Percentiles rank a stretch among this genome's conserved stretches.
Conservation (phyloP, 2,113 vertebrate genomes). For the Lonchura striata region DNA sequence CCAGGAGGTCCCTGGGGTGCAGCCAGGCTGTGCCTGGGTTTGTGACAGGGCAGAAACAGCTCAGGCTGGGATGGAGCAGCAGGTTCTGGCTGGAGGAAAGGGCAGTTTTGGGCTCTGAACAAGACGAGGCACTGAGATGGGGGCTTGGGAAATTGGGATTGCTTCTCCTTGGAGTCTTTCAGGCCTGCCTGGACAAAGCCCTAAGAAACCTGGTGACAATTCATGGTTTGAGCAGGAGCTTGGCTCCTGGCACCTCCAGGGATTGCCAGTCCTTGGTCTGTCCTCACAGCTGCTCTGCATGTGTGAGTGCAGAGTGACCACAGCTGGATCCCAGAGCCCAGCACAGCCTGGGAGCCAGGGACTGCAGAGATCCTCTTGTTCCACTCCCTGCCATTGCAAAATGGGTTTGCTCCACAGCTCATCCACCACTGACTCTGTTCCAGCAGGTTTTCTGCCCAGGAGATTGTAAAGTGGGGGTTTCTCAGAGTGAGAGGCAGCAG, state of each 20-base stretch:
- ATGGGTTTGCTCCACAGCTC: rapidly evolving
- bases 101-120: neutral
- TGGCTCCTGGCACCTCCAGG: neutral
- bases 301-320: neutral
- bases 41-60: neutral
- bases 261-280: rapidly evolving
- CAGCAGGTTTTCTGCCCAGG: neutral
- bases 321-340: neutral
- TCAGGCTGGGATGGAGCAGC: neutral
- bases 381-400: neutral
- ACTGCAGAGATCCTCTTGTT: rapidly evolving
- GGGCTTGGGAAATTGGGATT: neutral
- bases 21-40: neutral
- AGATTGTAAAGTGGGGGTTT: neutral
- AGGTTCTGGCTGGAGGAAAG: neutral
- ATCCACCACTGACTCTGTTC: rapidly evolving
- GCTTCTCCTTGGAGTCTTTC: neutral
- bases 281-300: rapidly evolving
- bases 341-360: neutral
- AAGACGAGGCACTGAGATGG: neutral
- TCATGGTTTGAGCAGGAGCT: neutral
- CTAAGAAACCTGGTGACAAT: neutral
- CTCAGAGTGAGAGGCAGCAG: neutral
- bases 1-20: neutral
- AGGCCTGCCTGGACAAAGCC: neutral